phyloP scores from a whole-genome alignment of 2,797 vertebrate genomes.

The Urosaurus nigricauda region DNA sequence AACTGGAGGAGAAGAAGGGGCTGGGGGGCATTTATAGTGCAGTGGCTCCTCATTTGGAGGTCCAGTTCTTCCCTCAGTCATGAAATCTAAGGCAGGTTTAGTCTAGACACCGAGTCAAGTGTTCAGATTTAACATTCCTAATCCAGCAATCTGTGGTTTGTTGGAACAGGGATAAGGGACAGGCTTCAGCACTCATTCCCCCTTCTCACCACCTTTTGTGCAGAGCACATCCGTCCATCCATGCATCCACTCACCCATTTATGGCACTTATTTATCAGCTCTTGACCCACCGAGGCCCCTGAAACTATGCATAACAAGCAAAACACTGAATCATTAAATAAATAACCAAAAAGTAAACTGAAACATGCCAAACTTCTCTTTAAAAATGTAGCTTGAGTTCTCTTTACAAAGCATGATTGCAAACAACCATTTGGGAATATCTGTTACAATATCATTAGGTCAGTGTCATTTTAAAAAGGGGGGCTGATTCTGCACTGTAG shows the following conservation, averaged over 20 bases:
- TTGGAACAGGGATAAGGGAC: background rate
- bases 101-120: too few relatives aligned
- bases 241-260: too few relatives aligned
- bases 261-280: too few relatives aligned
- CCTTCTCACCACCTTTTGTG: too few relatives aligned
- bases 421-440: background rate
- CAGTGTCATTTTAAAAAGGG: too few relatives aligned
- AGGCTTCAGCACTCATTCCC: background rate
- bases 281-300: too few relatives aligned
- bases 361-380: too few relatives aligned
- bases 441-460: background rate
- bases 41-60: background rate
- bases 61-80: background rate
- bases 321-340: too few relatives aligned
- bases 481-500: too few relatives aligned
- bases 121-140: background rate
- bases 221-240: background rate
- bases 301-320: too few relatives aligned
- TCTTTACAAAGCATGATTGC: background rate
- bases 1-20: background rate
- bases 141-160: background rate
- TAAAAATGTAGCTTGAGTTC: background rate
- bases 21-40: too few relatives aligned
- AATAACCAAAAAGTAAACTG: too few relatives aligned
- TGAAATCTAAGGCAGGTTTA: background rate